These are phyloP conservation scores for Pseudomyrmex pallidus DNA, from an alignment of 1,140 invertebrate genomes.

Conservation along the genomic window DNA sequence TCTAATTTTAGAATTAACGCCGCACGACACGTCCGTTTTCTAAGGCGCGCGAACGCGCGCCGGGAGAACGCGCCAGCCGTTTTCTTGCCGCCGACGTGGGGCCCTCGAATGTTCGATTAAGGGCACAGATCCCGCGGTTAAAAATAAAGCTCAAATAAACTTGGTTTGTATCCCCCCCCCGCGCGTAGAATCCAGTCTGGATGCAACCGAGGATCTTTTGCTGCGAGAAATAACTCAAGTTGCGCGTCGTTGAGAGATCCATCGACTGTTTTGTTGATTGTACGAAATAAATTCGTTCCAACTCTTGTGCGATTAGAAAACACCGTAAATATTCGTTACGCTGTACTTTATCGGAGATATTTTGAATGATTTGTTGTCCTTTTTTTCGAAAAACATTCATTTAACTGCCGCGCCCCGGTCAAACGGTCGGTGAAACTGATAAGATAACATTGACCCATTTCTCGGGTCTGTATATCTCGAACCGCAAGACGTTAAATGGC, in stretches of 20 bases:
- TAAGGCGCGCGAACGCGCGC: slow-evolving; percentile 16
- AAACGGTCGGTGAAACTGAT: neutral
- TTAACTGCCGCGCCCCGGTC: neutral
- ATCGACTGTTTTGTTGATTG: neutral
- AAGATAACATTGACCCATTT: slow-evolving; percentile 32
- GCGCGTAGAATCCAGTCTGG: neutral
- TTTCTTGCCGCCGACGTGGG: slow-evolving; percentile 8
- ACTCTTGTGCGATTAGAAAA: no score
- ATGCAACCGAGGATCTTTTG: neutral
- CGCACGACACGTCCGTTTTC: slow-evolving; percentile 48
- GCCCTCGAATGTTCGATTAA: slow-evolving; percentile 25
- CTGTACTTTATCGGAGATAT: no score
- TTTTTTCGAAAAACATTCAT: no score
- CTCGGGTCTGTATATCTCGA: neutral
- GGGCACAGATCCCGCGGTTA: slow-evolving; percentile 45
- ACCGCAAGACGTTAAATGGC: no score
- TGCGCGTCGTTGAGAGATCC: neutral
- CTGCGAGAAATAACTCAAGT: neutral
- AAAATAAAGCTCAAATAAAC: slow-evolving; percentile 34
- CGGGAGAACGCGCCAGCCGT: slow-evolving; percentile 47
- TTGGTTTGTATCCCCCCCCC: neutral
- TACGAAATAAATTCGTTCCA: no score
- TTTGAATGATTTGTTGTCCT: no score
- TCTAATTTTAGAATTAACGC: slow-evolving; percentile 57
- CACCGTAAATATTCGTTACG: no score